Evolutionary conservation across 2,113 vertebrate genomes (phyloP).

Genomic region (Alligator sinensis): DNA sequence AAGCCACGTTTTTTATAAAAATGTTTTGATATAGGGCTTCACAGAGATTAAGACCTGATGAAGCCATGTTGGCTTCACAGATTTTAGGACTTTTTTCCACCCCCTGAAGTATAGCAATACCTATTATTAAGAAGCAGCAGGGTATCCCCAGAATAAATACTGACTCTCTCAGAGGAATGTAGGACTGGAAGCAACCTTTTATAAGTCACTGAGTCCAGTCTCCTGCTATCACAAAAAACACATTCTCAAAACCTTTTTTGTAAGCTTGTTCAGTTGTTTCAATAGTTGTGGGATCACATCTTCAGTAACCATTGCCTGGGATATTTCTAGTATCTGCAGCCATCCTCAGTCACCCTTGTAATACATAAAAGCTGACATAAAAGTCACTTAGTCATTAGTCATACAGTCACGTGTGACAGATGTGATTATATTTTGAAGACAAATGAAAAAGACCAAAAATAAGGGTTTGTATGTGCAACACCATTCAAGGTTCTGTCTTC

Average conservation of each 20-base stretch:
- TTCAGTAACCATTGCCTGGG: background rate
- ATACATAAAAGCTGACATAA: background rate
- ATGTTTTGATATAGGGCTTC: background rate
- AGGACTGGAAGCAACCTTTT: too few species aligned
- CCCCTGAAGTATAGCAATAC: background rate
- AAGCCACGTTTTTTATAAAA: too few species aligned
- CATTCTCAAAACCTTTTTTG: background rate
- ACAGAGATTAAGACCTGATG: background rate
- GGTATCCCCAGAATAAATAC: background rate
- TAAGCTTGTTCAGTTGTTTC: background rate
- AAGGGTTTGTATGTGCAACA: background rate
- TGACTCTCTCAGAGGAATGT: background rate
- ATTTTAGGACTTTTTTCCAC: background rate
- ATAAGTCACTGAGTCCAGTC: too few species aligned
- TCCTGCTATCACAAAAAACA: too few species aligned
- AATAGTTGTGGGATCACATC: background rate
- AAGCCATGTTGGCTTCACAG: background rate
- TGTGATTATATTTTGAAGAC: fast-evolving
- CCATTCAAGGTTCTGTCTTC: background rate
- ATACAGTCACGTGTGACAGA: background rate
- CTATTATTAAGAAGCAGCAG: background rate
- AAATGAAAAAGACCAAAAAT: background rate
- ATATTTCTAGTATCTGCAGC: background rate
- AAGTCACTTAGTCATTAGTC: background rate
- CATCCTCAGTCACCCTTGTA: background rate